Percentiles rank a stretch among this genome's conserved stretches.
phyloP scores from a whole-genome alignment of 2,797 vertebrate species.

The Cossypha caffra region DNA sequence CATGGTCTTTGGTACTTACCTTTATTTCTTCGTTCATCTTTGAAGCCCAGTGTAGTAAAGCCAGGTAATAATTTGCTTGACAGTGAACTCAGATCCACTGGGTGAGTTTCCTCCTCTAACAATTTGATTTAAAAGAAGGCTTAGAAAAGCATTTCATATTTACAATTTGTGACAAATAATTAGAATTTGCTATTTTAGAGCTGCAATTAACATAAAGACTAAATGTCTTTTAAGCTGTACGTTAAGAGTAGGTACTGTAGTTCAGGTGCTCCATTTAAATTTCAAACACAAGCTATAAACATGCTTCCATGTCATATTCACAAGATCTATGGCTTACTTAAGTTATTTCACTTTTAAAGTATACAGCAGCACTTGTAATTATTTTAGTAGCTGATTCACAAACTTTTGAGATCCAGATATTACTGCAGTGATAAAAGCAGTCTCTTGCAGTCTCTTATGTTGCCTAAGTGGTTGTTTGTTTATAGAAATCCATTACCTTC shows the following conservation, averaged over 20 bases:
- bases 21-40: constrained; percentile 94
- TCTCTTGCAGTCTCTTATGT: not conserved
- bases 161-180: not conserved
- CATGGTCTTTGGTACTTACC: constrained; percentile 67
- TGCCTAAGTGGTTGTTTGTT: not conserved
- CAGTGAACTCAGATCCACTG: constrained; percentile 94
- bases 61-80: constrained; percentile 94
- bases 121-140: not conserved
- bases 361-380: not conserved
- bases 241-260: not conserved
- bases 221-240: not conserved
- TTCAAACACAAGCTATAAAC: not conserved
- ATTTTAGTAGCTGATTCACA: not conserved
- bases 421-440: not conserved
- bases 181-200: not conserved
- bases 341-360: not conserved
- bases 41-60: constrained; percentile 94
- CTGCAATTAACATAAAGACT: not conserved
- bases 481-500: not conserved
- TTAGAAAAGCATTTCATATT: not conserved
- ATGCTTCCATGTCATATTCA: not conserved
- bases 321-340: not conserved
- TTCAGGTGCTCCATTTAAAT: not conserved
- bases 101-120: constrained; percentile 92
- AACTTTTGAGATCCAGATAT: not conserved